Base-by-base conservation (phyloP, 2,797 vertebrate species). In the Lagorchestes hirsutus region DNA sequence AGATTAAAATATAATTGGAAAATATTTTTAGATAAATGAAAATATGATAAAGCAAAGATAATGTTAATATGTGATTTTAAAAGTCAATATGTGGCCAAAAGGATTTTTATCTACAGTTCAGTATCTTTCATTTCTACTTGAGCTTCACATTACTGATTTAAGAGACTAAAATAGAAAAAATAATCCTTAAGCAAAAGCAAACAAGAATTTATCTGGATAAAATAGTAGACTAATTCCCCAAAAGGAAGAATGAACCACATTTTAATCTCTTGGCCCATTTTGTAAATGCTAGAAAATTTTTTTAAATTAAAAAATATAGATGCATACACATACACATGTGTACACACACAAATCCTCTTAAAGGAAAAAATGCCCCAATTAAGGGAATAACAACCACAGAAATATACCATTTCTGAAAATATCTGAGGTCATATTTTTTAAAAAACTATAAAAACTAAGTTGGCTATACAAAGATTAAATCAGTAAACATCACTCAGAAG, bases 391-490 rank as follows among this genome's bases (percentile, higher is more conserved):
- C 29, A 34, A 27, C 31, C 56, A 62, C 29, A 62, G 1, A 55
- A 90, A 24, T 24, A 74, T 22, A 31, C 54, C 22, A 90, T 34
- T 90, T 97, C 31, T 93, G 54, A 93, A 96, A 94, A 62, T 91
- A 96, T 14, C 6, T 56, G 40, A 95, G 46, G 31, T 56, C 6
- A 5, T 94, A 12, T 55, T 58, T 55, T 94, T 92, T 93, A 27
- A 82, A 34, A 67, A 94, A 96, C 3, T 87, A 3, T 91, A 95
- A 97, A 95, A 92, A 90, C 93, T 2, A 58, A 95, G 67, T 3
- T 67, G 2, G 56, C 40, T 58, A 31, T 56, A 40, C 54, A 94
- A 95, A 3, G 14, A 8, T n/a, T 82, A 90, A 92, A 95, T 55
- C 67, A 91, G 94, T 91, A 62, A 62, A 59, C 58, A 59, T 29